A percentile compares a stretch with the other conserved stretches of the same genome.
These are phyloP conservation scores for Etheostoma cragini DNA, from an alignment of 2,113 vertebrate genomes.

Conservation along the genomic window DNA sequence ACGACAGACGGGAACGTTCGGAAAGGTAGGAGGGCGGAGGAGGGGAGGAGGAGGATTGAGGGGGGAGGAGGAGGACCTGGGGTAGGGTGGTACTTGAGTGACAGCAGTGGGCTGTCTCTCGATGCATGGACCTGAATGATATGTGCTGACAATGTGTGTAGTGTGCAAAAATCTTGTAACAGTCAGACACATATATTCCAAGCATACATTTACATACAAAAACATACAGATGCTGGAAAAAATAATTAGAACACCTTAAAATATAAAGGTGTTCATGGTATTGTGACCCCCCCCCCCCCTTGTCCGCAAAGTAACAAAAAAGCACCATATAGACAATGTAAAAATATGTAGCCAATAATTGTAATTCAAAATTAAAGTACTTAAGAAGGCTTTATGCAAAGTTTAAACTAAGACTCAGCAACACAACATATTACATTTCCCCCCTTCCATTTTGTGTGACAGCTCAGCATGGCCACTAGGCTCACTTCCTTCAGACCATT, in stretches of 20 bases:
- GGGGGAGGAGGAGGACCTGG: background rate
- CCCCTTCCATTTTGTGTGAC: constrained; percentile 35
- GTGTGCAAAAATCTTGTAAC: constrained; percentile 17
- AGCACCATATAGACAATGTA: background rate
- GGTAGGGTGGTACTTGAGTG: constrained; percentile 33
- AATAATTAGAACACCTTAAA: constrained; percentile 5
- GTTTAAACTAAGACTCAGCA: background rate
- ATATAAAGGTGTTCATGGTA: background rate
- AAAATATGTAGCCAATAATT: background rate
- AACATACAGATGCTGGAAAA: background rate
- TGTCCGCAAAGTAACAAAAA: background rate
- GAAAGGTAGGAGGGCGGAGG: constrained; percentile 81
- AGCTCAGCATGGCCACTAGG: constrained; percentile 2
- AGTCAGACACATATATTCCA: background rate
- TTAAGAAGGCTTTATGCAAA: background rate
- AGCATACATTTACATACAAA: background rate
- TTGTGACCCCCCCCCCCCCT: background rate
- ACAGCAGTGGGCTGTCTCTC: constrained; percentile 41
- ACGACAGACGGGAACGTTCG: constrained; percentile 86
- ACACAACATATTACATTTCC: background rate
- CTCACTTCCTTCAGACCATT: constrained; percentile 4
- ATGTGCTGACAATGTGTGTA: constrained; percentile 14
- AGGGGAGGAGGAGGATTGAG: background rate
- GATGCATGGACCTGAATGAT: constrained; percentile 49
- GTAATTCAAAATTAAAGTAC: background rate